Evolutionary conservation across 2,797 vertebrate species (phyloP), one percentile per base, ranked within the genome.

Genomic region (Yasuhikotakia modesta): DNA sequence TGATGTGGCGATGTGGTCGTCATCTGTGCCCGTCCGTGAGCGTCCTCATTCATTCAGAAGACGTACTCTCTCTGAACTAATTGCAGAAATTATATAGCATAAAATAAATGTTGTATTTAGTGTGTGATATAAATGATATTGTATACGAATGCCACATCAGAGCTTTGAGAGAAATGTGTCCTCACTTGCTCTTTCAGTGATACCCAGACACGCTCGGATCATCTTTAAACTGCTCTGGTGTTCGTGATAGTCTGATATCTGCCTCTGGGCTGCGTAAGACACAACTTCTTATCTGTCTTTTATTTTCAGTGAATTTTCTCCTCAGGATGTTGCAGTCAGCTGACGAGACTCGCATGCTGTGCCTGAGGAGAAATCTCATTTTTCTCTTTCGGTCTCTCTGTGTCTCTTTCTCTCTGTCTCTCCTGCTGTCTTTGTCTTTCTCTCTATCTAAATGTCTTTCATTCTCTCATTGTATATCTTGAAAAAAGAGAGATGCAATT

Each of bases 171-270:
- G 39, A 43, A 43, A 43, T 0, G 19, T 65, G 60, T 65, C 72
- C 72, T 73, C 60, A 21, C 45, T 64, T 64, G 32, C n/a, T 39
- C 35, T 55, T 12, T 5, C n/a, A 17, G n/a, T 64, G 16, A 17
- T 50, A 17, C 14, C 64, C 55, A 13, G 70, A 61, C 22, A 30
- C 30, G 55, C 57, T 73, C 45, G 14, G 43, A 60, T 16, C 1
- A n/a, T 48, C 71, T 48, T 75, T 48, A 64, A 39, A 64, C 46
- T 64, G 50, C 13, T 17, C 24, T 53, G 66, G 39, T 52, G 46
- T 57, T 76, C 24, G 60, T 58, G 74, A 68, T 67, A 30, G 35
- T 30, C 46, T 65, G 73, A 75, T 63, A 66, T 75, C 22, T 57
- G 61, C 64, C 63, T 68, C 13, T 0, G 14, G 45, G 24, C 17